Conservation (phyloP, 2,888 invertebrate genomes). For the Tetanocera ferruginea region DNA sequence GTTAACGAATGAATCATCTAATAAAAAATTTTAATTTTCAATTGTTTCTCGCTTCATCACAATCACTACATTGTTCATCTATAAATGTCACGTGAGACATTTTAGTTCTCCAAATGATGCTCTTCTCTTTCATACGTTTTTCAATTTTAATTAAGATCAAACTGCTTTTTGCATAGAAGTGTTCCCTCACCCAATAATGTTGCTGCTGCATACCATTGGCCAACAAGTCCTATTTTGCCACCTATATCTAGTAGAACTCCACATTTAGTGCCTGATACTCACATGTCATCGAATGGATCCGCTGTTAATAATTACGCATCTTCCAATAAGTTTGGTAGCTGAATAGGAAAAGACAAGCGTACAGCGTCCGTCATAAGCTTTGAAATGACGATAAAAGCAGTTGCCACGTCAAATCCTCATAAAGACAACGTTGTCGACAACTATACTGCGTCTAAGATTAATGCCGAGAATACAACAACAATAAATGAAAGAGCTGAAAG, state of each 20-base stretch:
- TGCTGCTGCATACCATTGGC: conserved; percentile 82
- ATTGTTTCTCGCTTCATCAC: neutral
- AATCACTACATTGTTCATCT: conserved; percentile 14
- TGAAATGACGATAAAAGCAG: conserved; percentile 56
- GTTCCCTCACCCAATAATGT: conserved; percentile 72
- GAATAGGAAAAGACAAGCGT: conserved; percentile 69
- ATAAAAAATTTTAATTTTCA: neutral
- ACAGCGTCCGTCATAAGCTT: conserved; percentile 63
- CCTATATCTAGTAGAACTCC: conserved; percentile 79
- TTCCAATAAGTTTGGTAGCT: conserved; percentile 70
- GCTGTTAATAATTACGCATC: conserved; percentile 70
- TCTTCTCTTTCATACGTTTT: neutral
- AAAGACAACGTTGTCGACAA: conserved; percentile 32
- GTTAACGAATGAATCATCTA: neutral
- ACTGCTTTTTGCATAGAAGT: conserved; percentile 69
- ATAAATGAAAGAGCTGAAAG: conserved; percentile 33
- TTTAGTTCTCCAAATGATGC: neutral
- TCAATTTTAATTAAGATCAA: conserved; percentile 59
- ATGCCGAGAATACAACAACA: conserved; percentile 31
- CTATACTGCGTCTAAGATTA: conserved; percentile 9
- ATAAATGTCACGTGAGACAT: neutral
- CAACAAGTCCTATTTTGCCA: conserved; percentile 82
- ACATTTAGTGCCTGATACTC: conserved; percentile 80
- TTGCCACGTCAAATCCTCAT: conserved; percentile 5
- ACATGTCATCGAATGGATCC: conserved; percentile 70